Evolutionary conservation across 2,888 invertebrate species (phyloP), one percentile per base, ranked within the genome.

Genomic region (Microplitis manilae): DNA sequence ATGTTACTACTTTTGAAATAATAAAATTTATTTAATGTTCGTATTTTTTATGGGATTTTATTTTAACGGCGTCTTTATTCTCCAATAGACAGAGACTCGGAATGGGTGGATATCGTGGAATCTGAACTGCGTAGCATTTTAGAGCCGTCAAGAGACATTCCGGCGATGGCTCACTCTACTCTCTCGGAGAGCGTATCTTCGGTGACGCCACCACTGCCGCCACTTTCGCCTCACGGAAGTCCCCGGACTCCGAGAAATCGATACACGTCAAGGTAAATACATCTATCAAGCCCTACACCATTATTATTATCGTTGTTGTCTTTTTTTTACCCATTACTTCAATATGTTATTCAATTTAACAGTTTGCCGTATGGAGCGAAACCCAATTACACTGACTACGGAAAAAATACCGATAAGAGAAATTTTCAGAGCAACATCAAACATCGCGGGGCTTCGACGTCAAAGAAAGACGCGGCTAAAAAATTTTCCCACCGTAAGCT

Each of bases 81-180:
- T 64, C 65, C 70, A 73, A 64, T 76, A 91, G 92, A 91, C 41
- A 93, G 92, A 82, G 95, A 95, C 84, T 93, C 94, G 41, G 95
- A 95, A 89, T 96, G 96, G 96, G 95, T 95, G 1, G 95, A 95
- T 84, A 92, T 95, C 69, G 95, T 95, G 8, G 95, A 96, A 87
- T 94, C 94, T 67, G 96, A 96, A 88, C 91, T 96, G 30, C 91
- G 95, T 17, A 94, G 94, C 87, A 95, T 95, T 85, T 89, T 95
- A 80, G 95, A 95, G 86, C 95, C 95, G 1, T 65, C 65, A 40
- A 94, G 94, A 87, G 90, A 94, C 73, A 93, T 94, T n/a, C 88
- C 88, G 4, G 93, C 92, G 7, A 93, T 93, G n/a, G 93, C 92
- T 39, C 93, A 93, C 84, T 94, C 94, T 0, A 93, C 93, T 1